Evolutionary conservation across 2,113 vertebrate genomes (phyloP).

Genomic region (Camelus dromedarius): DNA sequence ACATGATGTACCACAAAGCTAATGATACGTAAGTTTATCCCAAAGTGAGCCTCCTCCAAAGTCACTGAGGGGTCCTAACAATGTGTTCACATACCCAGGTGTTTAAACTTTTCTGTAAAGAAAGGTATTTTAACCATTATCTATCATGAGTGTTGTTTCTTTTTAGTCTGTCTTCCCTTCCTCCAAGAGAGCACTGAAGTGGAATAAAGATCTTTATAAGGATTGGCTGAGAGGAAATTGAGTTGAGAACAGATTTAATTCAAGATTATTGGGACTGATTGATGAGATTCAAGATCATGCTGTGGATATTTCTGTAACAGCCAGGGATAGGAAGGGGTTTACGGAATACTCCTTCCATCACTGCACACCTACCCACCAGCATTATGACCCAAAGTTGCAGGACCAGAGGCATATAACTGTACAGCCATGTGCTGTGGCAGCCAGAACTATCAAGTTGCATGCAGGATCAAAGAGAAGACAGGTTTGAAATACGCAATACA

Average conservation of each 20-base stretch:
- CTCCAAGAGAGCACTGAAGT: background rate
- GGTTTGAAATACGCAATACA: background rate
- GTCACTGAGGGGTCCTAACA: background rate
- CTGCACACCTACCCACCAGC: background rate
- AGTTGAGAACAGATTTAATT: background rate
- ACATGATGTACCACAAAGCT: background rate
- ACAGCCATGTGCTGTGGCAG: accelerated
- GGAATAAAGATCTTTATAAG: background rate
- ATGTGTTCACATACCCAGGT: background rate
- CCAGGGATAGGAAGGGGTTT: background rate
- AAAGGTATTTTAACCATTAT: background rate
- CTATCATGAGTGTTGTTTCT: background rate
- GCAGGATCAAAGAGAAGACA: background rate
- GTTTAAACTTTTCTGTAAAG: background rate
- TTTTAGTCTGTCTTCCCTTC: background rate
- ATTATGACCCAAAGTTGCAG: background rate
- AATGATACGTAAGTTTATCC: background rate
- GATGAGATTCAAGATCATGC: background rate
- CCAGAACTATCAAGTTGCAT: background rate
- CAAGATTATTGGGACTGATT: background rate
- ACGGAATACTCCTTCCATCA: background rate
- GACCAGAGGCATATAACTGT: background rate
- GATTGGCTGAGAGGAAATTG: background rate
- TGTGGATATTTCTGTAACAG: background rate
- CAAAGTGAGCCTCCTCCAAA: background rate